Evolutionary conservation across 2,888 invertebrate genomes (phyloP), one percentile per base, ranked within the genome.

Genomic region (Mimachlamys varia): DNA sequence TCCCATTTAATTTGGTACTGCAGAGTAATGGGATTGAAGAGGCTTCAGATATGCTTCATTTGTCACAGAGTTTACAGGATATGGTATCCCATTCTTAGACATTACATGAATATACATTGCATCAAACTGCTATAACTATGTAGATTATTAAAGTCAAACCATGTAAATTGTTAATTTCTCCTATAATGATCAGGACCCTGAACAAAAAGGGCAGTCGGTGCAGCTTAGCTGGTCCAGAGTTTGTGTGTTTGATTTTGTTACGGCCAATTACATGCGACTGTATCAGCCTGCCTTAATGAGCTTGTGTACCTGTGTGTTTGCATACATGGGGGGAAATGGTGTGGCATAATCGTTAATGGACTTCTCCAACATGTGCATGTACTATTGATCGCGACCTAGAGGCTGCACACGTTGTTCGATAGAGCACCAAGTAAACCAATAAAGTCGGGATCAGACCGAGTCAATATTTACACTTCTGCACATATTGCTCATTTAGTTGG

Each of bases 281-380:
- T 76, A 17, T 76, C 13, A 22, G 76, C 33, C 76, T 76, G 33
- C 76, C 33, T 76, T 76, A 76, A 76, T 76, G 76, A 76, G 76
- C 33, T 27, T 76, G 27, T 76, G 33, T 76, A 76, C 76, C 76
- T 76, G 76, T 76, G 76, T 76, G 76, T 7, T 76, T 76, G 33
- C 27, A 76, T 76, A 22, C 22, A 76, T 12, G 33, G 33, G 76
- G n/a, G 33, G 76, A 76, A 76, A 76, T 76, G 76, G 76, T 33
- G 76, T 33, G 76, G 27, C 27, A 22, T 22, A 13, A 76, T 76
- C 33, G 76, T 1, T 76, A 76, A 76, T 76, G 76, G 76, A 76
- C 13, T 13, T 76, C 76, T 27, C 33, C 27, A 0, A 76, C 76
- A 76, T 27, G 33, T 76, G 76, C 76, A 76, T 76, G 76, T 76